A percentile compares a stretch with the other conserved stretches of the same genome.
Conservation (phyloP, 2,113 vertebrate genomes). For the Bubo scandiacus region DNA sequence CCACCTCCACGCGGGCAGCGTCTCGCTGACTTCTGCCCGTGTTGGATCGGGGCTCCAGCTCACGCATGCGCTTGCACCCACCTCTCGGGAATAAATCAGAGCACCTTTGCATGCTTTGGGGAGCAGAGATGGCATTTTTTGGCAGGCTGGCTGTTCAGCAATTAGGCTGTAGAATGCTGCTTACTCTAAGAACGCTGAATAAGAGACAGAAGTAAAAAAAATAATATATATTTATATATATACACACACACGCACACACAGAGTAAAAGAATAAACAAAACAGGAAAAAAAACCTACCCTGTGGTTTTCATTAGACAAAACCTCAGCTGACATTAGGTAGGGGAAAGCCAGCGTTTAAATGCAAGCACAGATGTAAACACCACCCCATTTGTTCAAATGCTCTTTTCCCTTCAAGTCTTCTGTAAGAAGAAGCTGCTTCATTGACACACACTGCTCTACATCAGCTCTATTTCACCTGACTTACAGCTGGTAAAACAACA, state of each 20-base stretch:
- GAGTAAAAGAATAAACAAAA: not conserved
- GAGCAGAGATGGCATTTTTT: not conserved
- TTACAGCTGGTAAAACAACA: not conserved
- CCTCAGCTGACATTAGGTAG: not conserved
- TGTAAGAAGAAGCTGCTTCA: not conserved
- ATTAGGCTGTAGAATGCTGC: not conserved
- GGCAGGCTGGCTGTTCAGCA: not conserved
- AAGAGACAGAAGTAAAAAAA: not conserved
- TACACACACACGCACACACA: not conserved
- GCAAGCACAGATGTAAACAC: not conserved
- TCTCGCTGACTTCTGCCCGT: accelerated
- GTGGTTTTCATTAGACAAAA: not conserved
- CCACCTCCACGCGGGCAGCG: accelerated
- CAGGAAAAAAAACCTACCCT: not conserved
- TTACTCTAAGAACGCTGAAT: not conserved
- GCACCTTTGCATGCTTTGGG: not conserved
- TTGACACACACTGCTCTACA: not conserved
- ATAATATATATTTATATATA: not conserved
- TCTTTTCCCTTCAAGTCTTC: not conserved
- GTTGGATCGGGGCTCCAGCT: not conserved
- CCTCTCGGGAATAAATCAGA: not conserved
- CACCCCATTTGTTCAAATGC: not conserved
- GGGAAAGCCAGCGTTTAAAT: not conserved
- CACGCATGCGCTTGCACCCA: not conserved
- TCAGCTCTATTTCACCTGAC: accelerated